These are phyloP conservation scores for Enoplolaimus lenunculus DNA, from an alignment of 2,888 invertebrate species.

Conservation along the genomic window DNA sequence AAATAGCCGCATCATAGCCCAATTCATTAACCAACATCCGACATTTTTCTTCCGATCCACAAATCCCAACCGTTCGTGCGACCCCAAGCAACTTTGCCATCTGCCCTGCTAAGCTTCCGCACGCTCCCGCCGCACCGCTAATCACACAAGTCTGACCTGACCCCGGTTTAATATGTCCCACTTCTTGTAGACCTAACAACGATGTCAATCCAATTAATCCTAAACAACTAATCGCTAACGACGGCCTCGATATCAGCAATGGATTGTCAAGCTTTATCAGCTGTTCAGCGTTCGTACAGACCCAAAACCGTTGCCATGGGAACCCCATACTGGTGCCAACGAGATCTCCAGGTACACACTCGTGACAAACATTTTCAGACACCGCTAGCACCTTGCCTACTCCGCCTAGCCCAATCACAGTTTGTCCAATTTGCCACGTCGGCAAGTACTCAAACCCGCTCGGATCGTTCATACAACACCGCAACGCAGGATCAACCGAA, in stretches of 20 bases:
- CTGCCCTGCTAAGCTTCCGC: conserved; percentile 43
- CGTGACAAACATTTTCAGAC: neutral
- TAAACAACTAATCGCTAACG: conserved; percentile 33
- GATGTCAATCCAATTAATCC: conserved; percentile 41
- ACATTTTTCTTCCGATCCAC: conserved; percentile 42
- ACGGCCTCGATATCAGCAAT: conserved; percentile 27
- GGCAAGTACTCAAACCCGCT: conserved; percentile 42
- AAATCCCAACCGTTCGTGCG: conserved; percentile 41
- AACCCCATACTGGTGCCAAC: conserved; percentile 31
- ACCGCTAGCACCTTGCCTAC: conserved; percentile 36
- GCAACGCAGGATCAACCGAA: conserved; percentile 24
- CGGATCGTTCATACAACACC: conserved; percentile 42
- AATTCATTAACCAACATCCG: conserved; percentile 34
- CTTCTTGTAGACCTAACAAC: conserved; percentile 37
- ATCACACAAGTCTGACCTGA: conserved; percentile 41
- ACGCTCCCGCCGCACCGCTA: conserved; percentile 43
- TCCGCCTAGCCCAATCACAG: conserved; percentile 40
- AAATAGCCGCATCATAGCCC: conserved; percentile 41
- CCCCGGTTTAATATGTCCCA: conserved; percentile 36
- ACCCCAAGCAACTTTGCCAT: conserved; percentile 39
- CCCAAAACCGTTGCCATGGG: conserved; percentile 37
- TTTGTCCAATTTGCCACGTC: conserved; percentile 37
- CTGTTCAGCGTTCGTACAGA: neutral
- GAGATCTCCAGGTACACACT: conserved; percentile 30
- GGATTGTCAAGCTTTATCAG: conserved; percentile 6